These are phyloP conservation scores for Synergus japonicus DNA, from an alignment of 2,888 invertebrate genomes.

Conservation along the genomic window DNA sequence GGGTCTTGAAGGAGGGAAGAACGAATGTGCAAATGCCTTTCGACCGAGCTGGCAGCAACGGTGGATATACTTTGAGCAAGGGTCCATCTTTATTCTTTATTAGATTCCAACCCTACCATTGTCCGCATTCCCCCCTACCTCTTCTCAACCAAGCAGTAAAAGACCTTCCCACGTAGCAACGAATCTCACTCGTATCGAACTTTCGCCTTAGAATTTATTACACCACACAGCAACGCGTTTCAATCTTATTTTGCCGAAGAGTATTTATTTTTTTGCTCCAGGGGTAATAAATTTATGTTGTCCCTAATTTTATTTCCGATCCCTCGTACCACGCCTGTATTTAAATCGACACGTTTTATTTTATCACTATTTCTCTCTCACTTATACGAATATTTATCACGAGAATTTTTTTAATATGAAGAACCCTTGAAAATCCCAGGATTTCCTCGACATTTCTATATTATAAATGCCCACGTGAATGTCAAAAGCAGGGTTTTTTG, in stretches of 20 bases:
- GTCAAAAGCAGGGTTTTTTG: neutral
- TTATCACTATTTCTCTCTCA: neutral
- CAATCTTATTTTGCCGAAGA: neutral
- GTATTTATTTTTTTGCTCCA: slow-evolving; percentile 48
- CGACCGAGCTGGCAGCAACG: slow-evolving; percentile 43
- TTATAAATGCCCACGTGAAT: neutral
- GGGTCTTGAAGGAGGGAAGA: neutral
- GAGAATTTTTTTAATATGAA: neutral
- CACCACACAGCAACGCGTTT: neutral
- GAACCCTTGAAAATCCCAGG: neutral
- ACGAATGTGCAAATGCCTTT: slow-evolving; percentile 39
- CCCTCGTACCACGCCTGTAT: neutral
- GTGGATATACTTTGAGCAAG: slow-evolving; percentile 21
- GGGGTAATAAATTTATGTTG: neutral
- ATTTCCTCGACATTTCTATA: neutral
- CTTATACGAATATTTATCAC: too few species aligned
- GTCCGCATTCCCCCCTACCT: slow-evolving; percentile 14
- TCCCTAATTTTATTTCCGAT: neutral
- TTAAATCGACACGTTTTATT: neutral
- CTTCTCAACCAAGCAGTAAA: neutral
- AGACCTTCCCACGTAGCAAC: slow-evolving; percentile 12
- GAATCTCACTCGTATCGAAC: slow-evolving; percentile 7
- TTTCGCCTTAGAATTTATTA: slow-evolving; percentile 5
- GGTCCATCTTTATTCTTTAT: slow-evolving; percentile 61
- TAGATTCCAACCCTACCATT: slow-evolving; percentile 49